A percentile compares a stretch with the other conserved stretches of the same genome.
Evolutionary conservation across 2,113 vertebrate species (phyloP).

Genomic region (Oplegnathus fasciatus): DNA sequence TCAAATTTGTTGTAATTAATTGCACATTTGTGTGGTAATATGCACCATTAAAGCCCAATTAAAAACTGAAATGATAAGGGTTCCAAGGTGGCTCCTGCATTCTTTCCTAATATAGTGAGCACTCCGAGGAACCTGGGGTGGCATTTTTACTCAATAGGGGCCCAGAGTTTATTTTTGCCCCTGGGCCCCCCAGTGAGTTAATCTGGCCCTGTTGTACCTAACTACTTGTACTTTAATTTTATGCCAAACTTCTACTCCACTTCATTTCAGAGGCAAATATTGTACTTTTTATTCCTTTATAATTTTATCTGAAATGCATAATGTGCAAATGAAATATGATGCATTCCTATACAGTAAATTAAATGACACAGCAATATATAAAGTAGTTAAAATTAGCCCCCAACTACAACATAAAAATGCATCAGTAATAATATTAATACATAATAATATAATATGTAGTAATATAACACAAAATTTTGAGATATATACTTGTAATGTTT

Average conservation of each 20-base stretch:
- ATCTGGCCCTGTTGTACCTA: neutral
- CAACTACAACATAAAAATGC: neutral
- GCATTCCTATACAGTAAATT: neutral
- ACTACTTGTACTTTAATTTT: neutral
- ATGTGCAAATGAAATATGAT: neutral
- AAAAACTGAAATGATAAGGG: conserved; percentile 20
- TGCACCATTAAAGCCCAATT: neutral
- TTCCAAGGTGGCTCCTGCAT: neutral
- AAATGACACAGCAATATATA: neutral
- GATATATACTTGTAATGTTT: neutral
- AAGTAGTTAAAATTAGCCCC: neutral
- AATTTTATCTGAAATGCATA: neutral
- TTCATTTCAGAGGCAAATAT: neutral
- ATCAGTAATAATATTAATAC: neutral
- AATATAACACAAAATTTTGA: neutral
- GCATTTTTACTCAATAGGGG: neutral
- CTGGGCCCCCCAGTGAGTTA: neutral
- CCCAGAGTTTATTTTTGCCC: neutral
- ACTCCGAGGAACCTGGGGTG: neutral
- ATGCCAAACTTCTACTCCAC: neutral
- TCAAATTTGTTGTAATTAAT: neutral
- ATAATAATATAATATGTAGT: neutral
- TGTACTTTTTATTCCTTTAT: neutral
- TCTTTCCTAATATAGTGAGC: neutral
- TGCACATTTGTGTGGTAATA: neutral